Evolutionary conservation across 2,888 invertebrate species (phyloP), one percentile per base, ranked within the genome.

Genomic region (Rotaria magnacalcarata): DNA sequence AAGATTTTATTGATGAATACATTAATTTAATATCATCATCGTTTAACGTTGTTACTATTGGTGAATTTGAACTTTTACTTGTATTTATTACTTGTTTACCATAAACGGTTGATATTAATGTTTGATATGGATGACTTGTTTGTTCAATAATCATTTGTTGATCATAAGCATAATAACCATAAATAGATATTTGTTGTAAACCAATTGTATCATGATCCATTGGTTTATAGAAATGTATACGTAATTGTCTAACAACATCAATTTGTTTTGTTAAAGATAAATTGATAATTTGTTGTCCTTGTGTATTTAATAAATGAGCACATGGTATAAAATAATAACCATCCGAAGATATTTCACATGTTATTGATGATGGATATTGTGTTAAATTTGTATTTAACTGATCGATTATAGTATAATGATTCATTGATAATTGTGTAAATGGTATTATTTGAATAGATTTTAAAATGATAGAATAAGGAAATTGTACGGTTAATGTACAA

Each of bases 401-500:
- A 67, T 67, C 67, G 19, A 67, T 67, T 6, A 67, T 67, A 0
- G 67, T 67, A 67, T 67, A 47, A 47, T 80, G 80, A 47, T 80
- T 80, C 3, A 80, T n/a, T 5, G 80, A 43, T 47, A 80, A n/a
- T 80, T 80, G 80, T 85, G 94, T 93, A 90, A 96, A 95, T 6
- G 96, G 95, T 90, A 95, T 94, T 87, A 96, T 92, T 89, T 95
- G 95, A 80, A 96, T 94, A 92, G 96, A 96, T 89, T 95, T 94
- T 86, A 97, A 92, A 88, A 95, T 92, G 89, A 96, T 94, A 27
- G 96, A 96, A 90, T 95, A 96, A 0, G 96, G 96, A 89, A 97
- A 92, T 43, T 94, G 94, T 85, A 97, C 93, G 10, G 94, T 94
- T 84, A 97, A 93, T 90, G 96, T 96, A 0, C 96, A 94, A 92